These are phyloP conservation scores for Argyresthia albistria DNA, from an alignment of 2,888 invertebrate genomes.

Conservation along the genomic window DNA sequence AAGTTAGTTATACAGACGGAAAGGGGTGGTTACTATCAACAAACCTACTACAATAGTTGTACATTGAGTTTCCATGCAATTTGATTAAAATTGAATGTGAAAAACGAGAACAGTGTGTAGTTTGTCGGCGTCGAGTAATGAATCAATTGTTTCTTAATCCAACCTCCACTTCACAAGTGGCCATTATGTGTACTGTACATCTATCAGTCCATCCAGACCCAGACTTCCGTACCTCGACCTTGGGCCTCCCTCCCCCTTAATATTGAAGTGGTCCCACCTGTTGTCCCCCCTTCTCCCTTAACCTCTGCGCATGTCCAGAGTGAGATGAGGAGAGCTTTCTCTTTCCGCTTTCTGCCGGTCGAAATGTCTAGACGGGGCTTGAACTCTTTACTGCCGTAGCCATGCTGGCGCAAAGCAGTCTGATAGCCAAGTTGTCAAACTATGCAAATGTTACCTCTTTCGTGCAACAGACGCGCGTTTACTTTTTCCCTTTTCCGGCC, in stretches of 20 bases:
- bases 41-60: too few species aligned
- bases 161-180: too few species aligned
- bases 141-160: too few species aligned
- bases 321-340: conserved; percentile 31
- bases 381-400: conserved; percentile 48
- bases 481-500: neutral
- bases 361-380: conserved; percentile 66
- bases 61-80: too few species aligned
- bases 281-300: conserved; percentile 37
- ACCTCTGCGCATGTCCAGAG: conserved; percentile 58
- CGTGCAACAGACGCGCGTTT: neutral
- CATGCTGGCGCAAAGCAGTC: neutral
- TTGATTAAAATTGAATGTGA: too few species aligned
- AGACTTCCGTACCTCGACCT: conserved; percentile 63
- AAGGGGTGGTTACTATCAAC: too few species aligned
- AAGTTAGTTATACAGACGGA: too few species aligned
- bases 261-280: conserved; percentile 44
- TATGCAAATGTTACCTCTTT: conserved; percentile 3
- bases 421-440: neutral
- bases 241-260: conserved; percentile 36
- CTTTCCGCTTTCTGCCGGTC: conserved; percentile 48
- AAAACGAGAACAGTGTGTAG: too few species aligned
- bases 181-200: too few species aligned
- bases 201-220: neutral
- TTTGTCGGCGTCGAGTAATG: too few species aligned